These are phyloP conservation scores for Zapus hudsonius DNA, from an alignment of 2,113 vertebrate species.

Conservation along the genomic window DNA sequence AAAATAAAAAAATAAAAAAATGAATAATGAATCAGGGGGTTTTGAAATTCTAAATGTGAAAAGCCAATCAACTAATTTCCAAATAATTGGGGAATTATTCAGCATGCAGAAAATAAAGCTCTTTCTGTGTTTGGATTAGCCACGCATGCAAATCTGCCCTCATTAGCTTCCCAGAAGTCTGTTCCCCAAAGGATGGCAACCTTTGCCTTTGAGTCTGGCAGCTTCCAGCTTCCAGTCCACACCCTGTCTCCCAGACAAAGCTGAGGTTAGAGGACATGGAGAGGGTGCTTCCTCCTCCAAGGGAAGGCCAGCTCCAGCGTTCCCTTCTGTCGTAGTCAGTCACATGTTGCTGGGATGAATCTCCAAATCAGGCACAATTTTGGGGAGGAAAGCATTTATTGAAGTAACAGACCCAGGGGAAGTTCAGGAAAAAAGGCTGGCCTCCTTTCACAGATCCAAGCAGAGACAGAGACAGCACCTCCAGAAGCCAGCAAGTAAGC, in stretches of 20 bases:
- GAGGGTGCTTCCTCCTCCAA: background rate
- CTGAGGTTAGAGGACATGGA: background rate
- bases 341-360: too few species aligned
- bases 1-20: background rate
- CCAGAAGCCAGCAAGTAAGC: too few species aligned
- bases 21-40: background rate
- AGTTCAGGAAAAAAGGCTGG: too few species aligned
- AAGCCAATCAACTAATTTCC: slow-evolving; percentile 29
- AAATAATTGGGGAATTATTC: background rate
- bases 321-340: too few species aligned
- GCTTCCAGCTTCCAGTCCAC: too few species aligned
- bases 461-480: too few species aligned
- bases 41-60: slow-evolving; percentile 24
- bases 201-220: background rate
- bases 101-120: background rate
- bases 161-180: background rate
- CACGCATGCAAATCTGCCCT: background rate
- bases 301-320: background rate
- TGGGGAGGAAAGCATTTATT: too few species aligned
- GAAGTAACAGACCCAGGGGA: too few species aligned
- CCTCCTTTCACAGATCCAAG: too few species aligned
- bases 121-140: background rate
- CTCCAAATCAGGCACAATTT: too few species aligned
- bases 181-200: rapidly evolving
- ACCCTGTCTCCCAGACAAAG: background rate